Evolutionary conservation across 2,888 invertebrate species (phyloP), one percentile per base, ranked within the genome.

Genomic region (Drosophila hawaiiensis): DNA sequence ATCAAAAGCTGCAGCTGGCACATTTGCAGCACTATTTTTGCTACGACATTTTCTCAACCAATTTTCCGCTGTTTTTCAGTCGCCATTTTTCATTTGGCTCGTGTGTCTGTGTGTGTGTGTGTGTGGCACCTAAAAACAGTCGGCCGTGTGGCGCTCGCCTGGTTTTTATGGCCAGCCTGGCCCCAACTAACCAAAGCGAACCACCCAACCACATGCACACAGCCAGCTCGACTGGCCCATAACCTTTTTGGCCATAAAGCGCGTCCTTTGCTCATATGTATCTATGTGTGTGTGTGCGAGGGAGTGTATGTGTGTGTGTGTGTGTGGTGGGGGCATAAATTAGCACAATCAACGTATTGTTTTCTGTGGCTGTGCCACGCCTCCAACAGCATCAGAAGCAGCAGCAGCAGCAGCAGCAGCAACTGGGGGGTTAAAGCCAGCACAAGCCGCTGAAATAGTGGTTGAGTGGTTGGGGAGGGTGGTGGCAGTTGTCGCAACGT

Each of bases 301-400:
- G 22, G 25, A 49, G 22, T 56, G 37, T 31, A 28, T 60, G 62
- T 41, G 54, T 22, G 33, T 35, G 12, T 33, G 25, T 25, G 56
- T 56, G 60, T 37, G 52, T 16, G 33, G 61, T 47, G 66, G 73
- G 67, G 86, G 90, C 86, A 86, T 86, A 86, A 90, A 86, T 86
- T 90, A 86, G 86, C 90, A 90, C 90, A 86, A 86, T 86, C 90
- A 90, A 90, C 90, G 86, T 86, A 90, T 86, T 86, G 86, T 86
- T 86, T 86, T 86, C 82, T 66, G 73, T 69, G 73, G 66, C 73
- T 67, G 72, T 70, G 80, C 78, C 85, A 76, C 74, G 74, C 82
- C 82, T 56, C 37, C 72, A 60, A 33, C 54, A 50, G 37, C 52
- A 58, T 49, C 43, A 25, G 47, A 22, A 62, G 61, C n/a, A 58